Base-by-base conservation (phyloP, 2,113 vertebrate species). In the Mobula birostris region DNA sequence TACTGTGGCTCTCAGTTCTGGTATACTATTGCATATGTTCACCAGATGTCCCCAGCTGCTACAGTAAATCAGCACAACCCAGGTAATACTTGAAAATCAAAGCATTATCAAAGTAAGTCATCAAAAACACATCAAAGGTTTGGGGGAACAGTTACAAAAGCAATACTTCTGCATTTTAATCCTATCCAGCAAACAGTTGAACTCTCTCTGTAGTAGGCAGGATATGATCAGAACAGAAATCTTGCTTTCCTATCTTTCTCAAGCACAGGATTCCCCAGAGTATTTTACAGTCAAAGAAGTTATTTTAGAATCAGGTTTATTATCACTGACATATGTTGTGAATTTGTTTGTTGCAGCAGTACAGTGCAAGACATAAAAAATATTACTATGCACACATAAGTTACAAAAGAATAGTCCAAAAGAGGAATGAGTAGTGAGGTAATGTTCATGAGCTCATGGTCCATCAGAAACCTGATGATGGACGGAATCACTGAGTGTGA, bases 21-120 rank as follows among this genome's bases (percentile, higher is more conserved):
- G 68, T 5, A 15, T 12, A 12, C 11, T 14, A 19, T 56, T 19
- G 36, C 90, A 72, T 27, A 14, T 32, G 72, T 27, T 68, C 12
- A 0, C 90, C 68, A 72, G 90, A 40, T 40, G 32, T 36, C 40
- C 32, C 68, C 32, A 93, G n/a, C 68, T 36, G 21, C n/a, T 19
- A n/a, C 61, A 70, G 66, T 40, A 91, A 91, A 91, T 68, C 1
- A 63, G n/a, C 40, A 93, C 36, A 76, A 27, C 19, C 48, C 68
- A 40, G 36, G 36, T 56, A 24, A 93, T 93, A 29, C 56, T 93
- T 72, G 32, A 93, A 93, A 93, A 93, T 29, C 68, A 36, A 93
- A 74, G 68, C 3, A 5, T 56, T 27, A 29, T 48, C 56, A 93
- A 93, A 93, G 74, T 93, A 72, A 93, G 74, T 27, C 36, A 74